phyloP scores from a whole-genome alignment of 2,113 vertebrate species.

The Empidonax alnorum region DNA sequence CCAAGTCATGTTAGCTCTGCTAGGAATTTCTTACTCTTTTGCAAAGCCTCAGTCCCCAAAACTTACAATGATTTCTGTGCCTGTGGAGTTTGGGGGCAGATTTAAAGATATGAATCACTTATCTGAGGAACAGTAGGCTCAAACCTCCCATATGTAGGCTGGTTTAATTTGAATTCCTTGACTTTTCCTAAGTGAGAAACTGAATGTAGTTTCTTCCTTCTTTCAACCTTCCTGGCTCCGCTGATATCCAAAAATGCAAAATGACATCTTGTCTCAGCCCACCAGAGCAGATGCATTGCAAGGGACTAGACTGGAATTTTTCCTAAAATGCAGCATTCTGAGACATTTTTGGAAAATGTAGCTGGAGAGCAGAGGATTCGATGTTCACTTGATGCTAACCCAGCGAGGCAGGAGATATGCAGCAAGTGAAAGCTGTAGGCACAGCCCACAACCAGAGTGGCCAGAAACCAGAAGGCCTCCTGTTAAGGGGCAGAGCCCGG shows the following conservation, averaged over 20 bases:
- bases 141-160: slow-evolving; percentile 44
- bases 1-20: not conserved
- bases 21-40: not conserved
- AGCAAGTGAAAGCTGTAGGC: not conserved
- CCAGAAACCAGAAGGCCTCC: not conserved
- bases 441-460: not conserved
- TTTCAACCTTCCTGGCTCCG: slow-evolving; percentile 56
- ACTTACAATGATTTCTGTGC: not conserved
- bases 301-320: slow-evolving; percentile 51
- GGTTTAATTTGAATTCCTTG: slow-evolving; percentile 68
- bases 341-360: not conserved
- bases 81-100: slow-evolving; percentile 33
- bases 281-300: slow-evolving; percentile 59
- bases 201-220: slow-evolving; percentile 42
- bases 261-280: slow-evolving; percentile 66
- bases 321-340: slow-evolving; percentile 17
- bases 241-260: slow-evolving; percentile 59
- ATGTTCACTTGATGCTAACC: slow-evolving; percentile 25
- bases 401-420: not conserved
- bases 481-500: not conserved
- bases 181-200: slow-evolving; percentile 64
- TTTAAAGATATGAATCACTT: slow-evolving; percentile 58
- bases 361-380: not conserved
- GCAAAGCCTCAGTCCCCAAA: not conserved
- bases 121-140: slow-evolving; percentile 38